Evolutionary conservation across 2,888 invertebrate genomes (phyloP), one percentile per base, ranked within the genome.

Genomic region (Eledone cirrhosa): DNA sequence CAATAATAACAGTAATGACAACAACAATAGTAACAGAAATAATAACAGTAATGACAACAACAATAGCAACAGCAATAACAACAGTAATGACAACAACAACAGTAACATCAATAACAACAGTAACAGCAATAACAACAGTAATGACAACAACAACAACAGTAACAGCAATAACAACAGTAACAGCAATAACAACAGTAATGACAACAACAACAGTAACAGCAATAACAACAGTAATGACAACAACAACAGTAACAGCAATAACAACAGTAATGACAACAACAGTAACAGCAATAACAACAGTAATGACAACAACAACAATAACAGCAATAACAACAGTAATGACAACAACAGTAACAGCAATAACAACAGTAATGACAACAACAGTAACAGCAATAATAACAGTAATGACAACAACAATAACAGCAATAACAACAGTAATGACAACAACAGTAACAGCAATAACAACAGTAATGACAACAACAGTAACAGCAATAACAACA

Each of bases 71-170:
- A 77, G 78, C 2, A 77, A 29, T 1, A 76, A 29, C 2, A 77
- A 75, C 29, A 76, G 78, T 77, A 77, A 75, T 76, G 75, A 75
- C 31, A 77, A 75, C 27, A 77, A 75, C 75, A n/a, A n/a, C n/a
- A n/a, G n/a, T n/a, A n/a, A n/a, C n/a, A n/a, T n/a, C n/a, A n/a
- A n/a, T n/a, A n/a, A n/a, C n/a, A n/a, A n/a, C n/a, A n/a, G n/a
- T n/a, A n/a, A n/a, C n/a, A n/a, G n/a, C n/a, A n/a, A n/a, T 76
- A 75, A n/a, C n/a, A n/a, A n/a, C n/a, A n/a, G n/a, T n/a, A n/a
- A n/a, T n/a, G n/a, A n/a, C n/a, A n/a, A n/a, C n/a, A 77, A 75
- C 75, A 77, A 75, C 27, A 77, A 75, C 31, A 77, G 78, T 76
- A 77, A 75, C 31, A 77, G 78, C 27, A 77, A 75, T 77, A 77